Percentiles rank a stretch among this genome's conserved stretches.
Conservation (phyloP, 2,113 vertebrate genomes). For the Chlamydotis undulata region DNA sequence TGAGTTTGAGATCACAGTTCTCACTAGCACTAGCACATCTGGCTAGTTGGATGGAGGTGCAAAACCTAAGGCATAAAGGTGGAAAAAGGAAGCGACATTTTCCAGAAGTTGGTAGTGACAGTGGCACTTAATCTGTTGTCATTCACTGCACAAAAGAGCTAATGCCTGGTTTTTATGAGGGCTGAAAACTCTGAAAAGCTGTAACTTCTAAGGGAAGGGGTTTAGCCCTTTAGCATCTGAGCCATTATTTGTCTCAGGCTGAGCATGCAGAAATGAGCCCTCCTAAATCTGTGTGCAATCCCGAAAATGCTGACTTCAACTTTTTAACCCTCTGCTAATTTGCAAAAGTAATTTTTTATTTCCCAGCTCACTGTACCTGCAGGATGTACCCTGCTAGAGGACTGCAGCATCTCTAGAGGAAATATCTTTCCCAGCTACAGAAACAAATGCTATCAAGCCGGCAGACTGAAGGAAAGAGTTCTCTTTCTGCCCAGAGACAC, state of each 20-base stretch:
- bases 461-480: neutral
- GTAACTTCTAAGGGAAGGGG: neutral
- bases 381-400: neutral
- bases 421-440: neutral
- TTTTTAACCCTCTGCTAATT: slow-evolving; percentile 30
- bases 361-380: neutral
- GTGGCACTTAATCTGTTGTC: neutral
- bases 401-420: neutral
- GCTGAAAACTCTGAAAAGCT: neutral
- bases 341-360: neutral
- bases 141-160: neutral
- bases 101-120: neutral
- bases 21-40: neutral
- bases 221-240: neutral
- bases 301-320: slow-evolving; percentile 4
- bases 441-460: neutral
- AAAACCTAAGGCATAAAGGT: neutral
- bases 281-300: neutral
- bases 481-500: neutral
- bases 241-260: neutral
- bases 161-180: neutral
- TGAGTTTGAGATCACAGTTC: neutral
- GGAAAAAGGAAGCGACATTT: neutral
- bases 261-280: neutral
- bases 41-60: neutral